Percentiles rank a stretch among this genome's conserved stretches.
These are phyloP conservation scores for Conistra vaccinii DNA, from an alignment of 2,888 invertebrate genomes.

Conservation along the genomic window DNA sequence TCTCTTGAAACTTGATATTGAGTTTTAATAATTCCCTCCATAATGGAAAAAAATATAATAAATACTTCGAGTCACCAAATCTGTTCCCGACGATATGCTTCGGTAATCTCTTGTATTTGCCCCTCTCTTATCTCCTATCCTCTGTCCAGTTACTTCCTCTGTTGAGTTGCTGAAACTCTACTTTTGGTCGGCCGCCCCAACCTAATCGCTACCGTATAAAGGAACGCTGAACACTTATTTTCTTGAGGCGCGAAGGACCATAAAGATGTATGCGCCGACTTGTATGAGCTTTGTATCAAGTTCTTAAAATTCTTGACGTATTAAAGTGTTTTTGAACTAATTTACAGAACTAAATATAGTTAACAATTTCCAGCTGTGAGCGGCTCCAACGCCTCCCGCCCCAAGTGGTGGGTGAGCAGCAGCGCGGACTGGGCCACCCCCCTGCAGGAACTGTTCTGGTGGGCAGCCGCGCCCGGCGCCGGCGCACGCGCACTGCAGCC, in stretches of 20 bases:
- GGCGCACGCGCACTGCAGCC: constrained; percentile 78
- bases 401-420: constrained; percentile 79
- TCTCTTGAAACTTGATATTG: neutral
- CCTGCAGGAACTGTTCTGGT: constrained; percentile 84
- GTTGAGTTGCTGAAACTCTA: neutral
- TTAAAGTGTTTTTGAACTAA: neutral
- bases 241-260: too few species aligned
- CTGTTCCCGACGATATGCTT: neutral
- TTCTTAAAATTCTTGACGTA: neutral
- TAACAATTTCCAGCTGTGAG: constrained; percentile 72
- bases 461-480: constrained; percentile 77
- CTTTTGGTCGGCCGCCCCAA: neutral
- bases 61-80: neutral
- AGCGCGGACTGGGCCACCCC: constrained; percentile 78
- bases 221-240: neutral
- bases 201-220: neutral
- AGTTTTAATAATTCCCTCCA: neutral
- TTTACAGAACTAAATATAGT: neutral
- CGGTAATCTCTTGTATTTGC: neutral
- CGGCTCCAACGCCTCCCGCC: constrained; percentile 67
- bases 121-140: too few species aligned
- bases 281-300: too few species aligned
- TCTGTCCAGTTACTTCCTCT: neutral
- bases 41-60: neutral
- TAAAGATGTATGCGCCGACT: neutral